Conservation (phyloP, 2,797 vertebrate species). For the Myioborus miniatus region DNA sequence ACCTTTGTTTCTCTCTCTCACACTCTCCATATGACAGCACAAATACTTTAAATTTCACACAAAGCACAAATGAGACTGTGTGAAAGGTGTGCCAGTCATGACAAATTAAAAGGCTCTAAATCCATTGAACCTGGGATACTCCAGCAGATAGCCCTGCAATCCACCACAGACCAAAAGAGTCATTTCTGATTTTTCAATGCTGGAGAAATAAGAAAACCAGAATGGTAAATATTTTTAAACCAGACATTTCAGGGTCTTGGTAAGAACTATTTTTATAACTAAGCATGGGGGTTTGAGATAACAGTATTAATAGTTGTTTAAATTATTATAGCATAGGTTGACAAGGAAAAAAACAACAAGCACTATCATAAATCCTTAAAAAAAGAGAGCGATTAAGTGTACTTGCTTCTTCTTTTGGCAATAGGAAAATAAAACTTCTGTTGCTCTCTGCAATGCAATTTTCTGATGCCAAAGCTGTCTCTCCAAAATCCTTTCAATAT, state of each 20-base stretch:
- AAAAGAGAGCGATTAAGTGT: background rate
- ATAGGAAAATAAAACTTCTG: background rate
- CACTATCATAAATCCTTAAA: background rate
- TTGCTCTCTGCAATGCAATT: background rate
- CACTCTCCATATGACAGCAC: background rate
- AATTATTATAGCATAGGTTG: background rate
- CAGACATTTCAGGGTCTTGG: background rate
- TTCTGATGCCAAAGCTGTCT: background rate
- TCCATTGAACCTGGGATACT: background rate
- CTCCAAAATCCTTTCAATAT: conserved; percentile 12
- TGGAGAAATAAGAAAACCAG: background rate
- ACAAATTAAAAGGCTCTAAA: background rate
- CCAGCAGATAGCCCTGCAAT: background rate
- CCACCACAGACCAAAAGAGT: background rate
- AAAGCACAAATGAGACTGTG: background rate
- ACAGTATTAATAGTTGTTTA: background rate
- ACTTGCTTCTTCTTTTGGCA: background rate
- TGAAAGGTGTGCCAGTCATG: background rate
- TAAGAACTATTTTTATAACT: background rate
- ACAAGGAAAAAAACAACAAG: background rate
- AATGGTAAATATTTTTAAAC: background rate
- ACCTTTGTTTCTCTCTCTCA: background rate
- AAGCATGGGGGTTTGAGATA: background rate
- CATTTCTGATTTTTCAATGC: background rate
- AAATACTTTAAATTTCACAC: background rate